Conservation (phyloP, 2,113 vertebrate species). For the Etheostoma cragini region DNA sequence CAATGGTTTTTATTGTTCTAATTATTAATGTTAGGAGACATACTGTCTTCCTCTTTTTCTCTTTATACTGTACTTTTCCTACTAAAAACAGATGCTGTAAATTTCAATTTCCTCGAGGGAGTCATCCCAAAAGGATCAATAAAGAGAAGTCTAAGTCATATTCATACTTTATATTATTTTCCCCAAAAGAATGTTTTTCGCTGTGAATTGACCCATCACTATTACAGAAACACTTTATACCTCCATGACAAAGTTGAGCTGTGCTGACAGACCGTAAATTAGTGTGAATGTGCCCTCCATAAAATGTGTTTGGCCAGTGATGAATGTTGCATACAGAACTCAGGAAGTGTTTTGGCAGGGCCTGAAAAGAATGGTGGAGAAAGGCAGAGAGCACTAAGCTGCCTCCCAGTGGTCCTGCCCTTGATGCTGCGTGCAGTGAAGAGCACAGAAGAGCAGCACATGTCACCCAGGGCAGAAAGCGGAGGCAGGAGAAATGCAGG, state of each 20-base stretch:
- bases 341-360: slow-evolving; percentile 62
- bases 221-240: slow-evolving; percentile 5
- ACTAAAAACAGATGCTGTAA: too few species aligned
- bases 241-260: slow-evolving; percentile 29
- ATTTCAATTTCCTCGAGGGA: too few species aligned
- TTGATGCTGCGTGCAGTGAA: slow-evolving; percentile 66
- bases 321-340: slow-evolving; percentile 48
- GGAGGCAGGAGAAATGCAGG: slow-evolving; percentile 56
- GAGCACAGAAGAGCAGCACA: slow-evolving; percentile 62
- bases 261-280: slow-evolving; percentile 27
- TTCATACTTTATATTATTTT: not conserved
- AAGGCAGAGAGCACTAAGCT: slow-evolving; percentile 59
- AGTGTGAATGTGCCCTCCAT: slow-evolving; percentile 49
- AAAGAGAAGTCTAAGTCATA: not conserved
- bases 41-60: too few species aligned
- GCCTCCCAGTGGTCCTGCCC: slow-evolving; percentile 63
- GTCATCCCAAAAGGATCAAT: too few species aligned
- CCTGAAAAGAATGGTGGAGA: slow-evolving; percentile 70
- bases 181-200: not conserved
- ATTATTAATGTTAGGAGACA: too few species aligned
- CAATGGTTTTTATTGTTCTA: too few species aligned
- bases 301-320: slow-evolving; percentile 49
- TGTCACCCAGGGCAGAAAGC: slow-evolving; percentile 62
- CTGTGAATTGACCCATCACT: slow-evolving; percentile 32
- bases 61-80: too few species aligned